Percentiles rank a stretch among this genome's conserved stretches.
These are phyloP conservation scores for Gallinago media DNA, from an alignment of 2,113 vertebrate genomes.

Conservation along the genomic window DNA sequence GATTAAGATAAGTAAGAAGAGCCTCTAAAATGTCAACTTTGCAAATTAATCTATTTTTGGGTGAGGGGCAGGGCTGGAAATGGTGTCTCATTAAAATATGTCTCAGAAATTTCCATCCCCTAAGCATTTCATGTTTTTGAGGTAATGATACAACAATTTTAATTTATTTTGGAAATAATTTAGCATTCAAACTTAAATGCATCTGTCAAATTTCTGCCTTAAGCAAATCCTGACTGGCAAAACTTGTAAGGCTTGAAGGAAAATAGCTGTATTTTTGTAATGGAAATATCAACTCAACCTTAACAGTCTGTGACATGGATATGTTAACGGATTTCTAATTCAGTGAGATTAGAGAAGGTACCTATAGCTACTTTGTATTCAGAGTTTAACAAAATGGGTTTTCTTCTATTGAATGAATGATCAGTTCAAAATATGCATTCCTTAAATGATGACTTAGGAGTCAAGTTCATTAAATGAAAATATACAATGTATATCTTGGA, in stretches of 20 bases:
- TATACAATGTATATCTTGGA: neutral
- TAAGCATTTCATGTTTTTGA: neutral
- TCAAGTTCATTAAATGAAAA: slow-evolving; percentile 8
- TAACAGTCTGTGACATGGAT: neutral
- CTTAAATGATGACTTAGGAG: neutral
- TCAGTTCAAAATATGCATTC: neutral
- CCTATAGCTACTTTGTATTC: neutral
- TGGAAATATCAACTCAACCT: neutral
- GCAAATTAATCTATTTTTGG: neutral
- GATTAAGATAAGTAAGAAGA: neutral
- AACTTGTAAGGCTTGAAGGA: neutral
- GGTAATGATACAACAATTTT: neutral
- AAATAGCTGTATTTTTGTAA: neutral
- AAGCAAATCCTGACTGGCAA: neutral
- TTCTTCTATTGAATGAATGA: neutral
- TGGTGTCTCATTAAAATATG: neutral
- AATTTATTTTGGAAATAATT: neutral
- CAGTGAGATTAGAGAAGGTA: neutral
- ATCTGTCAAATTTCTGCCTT: neutral
- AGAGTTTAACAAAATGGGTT: neutral
- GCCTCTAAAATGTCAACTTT: neutral
- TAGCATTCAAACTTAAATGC: neutral
- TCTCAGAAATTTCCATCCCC: neutral
- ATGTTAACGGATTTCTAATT: slow-evolving; percentile 2
- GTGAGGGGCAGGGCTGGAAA: neutral